Evolutionary conservation across 1,140 invertebrate genomes (phyloP).

Genomic region (Anastrepha obliqua): DNA sequence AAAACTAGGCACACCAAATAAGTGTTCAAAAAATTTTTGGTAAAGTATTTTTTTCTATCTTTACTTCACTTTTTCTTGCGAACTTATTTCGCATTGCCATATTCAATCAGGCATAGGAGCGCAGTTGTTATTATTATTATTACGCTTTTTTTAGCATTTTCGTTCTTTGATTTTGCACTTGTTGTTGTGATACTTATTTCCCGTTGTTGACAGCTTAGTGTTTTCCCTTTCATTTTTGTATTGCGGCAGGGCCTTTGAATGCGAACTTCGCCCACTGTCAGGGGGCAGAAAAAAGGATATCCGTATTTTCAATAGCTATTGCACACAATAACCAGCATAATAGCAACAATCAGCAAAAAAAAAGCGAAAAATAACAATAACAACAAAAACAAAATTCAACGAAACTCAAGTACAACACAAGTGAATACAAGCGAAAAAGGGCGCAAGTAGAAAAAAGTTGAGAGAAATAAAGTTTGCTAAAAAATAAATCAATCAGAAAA

Average conservation of each 20-base stretch:
- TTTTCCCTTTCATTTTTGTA: neutral
- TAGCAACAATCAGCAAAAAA: neutral
- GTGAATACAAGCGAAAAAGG: neutral
- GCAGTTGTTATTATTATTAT: slow-evolving; percentile 2
- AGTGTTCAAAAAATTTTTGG: neutral
- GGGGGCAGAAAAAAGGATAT: neutral
- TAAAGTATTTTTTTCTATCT: too few relatives aligned
- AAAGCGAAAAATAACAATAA: neutral
- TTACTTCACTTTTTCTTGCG: neutral
- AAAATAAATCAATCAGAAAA: slow-evolving; percentile 57
- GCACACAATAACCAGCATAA: neutral
- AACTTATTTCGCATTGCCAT: neutral
- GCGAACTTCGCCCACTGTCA: neutral
- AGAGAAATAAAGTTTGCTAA: slow-evolving; percentile 46
- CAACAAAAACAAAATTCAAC: neutral
- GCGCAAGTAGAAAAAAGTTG: neutral
- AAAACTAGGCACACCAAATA: neutral
- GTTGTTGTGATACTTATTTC: neutral
- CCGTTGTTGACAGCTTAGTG: neutral
- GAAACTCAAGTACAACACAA: neutral
- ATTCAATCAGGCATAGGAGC: neutral
- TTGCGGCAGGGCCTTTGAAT: neutral
- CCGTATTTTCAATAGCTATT: neutral
- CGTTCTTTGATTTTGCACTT: neutral
- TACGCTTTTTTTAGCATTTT: neutral